phyloP scores from a whole-genome alignment of 2,888 invertebrate species.

The Thysanoteuthis rhombus region DNA sequence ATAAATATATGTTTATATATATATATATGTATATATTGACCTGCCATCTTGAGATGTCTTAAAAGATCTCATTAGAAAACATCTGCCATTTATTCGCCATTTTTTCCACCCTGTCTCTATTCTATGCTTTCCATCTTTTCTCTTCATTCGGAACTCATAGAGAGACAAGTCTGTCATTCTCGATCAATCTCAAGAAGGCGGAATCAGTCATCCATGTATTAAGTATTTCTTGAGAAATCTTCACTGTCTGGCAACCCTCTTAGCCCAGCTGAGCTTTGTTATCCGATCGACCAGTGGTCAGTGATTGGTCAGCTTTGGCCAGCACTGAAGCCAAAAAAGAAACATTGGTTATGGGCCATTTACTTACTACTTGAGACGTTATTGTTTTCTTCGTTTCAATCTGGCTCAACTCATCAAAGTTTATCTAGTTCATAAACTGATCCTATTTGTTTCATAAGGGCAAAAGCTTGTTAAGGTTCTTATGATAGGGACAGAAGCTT shows the following conservation, averaged over 20 bases:
- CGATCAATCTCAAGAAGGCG: not conserved
- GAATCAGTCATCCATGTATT: not conserved
- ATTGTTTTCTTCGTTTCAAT: not conserved
- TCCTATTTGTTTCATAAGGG: not conserved
- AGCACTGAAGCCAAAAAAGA: not conserved
- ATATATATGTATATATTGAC: not conserved
- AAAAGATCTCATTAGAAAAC: not conserved
- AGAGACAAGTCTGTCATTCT: not conserved
- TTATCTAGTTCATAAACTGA: not conserved
- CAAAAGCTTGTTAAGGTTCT: not conserved
- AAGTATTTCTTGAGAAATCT: not conserved
- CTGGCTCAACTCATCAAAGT: not conserved
- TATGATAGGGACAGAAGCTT: not conserved
- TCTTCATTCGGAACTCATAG: not conserved
- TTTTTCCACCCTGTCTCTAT: not conserved
- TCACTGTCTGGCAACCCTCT: not conserved
- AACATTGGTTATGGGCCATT: too few species aligned
- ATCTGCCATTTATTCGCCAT: not conserved
- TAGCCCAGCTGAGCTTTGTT: not conserved
- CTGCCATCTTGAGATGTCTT: not conserved
- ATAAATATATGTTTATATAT: not conserved
- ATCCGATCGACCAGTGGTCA: not conserved
- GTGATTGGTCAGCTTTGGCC: not conserved
- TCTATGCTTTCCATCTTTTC: not conserved
- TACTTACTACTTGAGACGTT: not conserved